Base-by-base conservation (phyloP, 2,797 vertebrate species). In the Rhodeus uyekii region DNA sequence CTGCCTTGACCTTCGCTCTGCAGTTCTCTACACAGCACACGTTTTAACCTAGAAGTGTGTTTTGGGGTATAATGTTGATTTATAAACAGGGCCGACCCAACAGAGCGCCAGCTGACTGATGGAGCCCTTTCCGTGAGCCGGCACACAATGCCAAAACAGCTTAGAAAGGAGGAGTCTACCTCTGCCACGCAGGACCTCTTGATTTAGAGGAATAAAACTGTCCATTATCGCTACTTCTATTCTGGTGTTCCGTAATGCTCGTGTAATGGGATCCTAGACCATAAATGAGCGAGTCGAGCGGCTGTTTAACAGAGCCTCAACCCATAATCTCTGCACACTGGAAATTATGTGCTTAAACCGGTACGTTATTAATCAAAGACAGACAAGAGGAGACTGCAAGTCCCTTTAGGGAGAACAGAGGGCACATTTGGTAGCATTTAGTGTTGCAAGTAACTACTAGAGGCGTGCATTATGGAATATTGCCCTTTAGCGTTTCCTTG, bases 171-270 rank as follows among this genome's bases (percentile, higher is more conserved):
- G 42, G 69, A 64, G 36, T 27, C 22, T 16, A 50, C 39, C 32
- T 0, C 36, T 39, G 42, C 46, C 38, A 61, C 10, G 78, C 82
- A 89, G 86, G 87, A 88, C 81, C 73, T 68, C 80, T 88, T 92
- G 91, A 93, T 92, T 93, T 92, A 92, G 80, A 89, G 86, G 75
- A 87, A 89, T 91, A 92, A 91, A 92, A 93, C 90, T 89, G 90
- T 90, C 88, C 89, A 75, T 92, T 91, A 92, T 89, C 88, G 88
- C 90, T 83, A 85, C 88, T 90, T 87, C 88, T 91, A 86, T 91
- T 92, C 91, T 91, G 86, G 87, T 89, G 87, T 90, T 91, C 88
- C 77, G 85, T 92, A 91, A 92, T 91, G 90, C 90, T 73, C 50
- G 85, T 81, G 86, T 92, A 91, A 93, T 92, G 90, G 89, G 90